Percentiles rank a stretch among this genome's conserved stretches.
Conservation (phyloP, 2,888 invertebrate species). For the Sinotaia quadrata region DNA sequence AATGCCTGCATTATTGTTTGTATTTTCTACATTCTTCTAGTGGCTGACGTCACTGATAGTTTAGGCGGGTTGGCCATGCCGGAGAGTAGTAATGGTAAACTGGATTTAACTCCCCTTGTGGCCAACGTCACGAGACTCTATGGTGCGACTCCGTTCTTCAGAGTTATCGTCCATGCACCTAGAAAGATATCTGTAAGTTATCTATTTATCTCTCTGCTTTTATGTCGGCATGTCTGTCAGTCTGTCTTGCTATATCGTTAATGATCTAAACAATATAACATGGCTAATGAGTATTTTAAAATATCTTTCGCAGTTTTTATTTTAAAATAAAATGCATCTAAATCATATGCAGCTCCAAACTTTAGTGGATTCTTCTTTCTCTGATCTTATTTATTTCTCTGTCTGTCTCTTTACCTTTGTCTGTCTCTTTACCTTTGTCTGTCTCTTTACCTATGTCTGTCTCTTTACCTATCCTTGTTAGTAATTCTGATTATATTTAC, state of each 20-base stretch:
- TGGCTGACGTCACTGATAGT: slow-evolving; percentile 33
- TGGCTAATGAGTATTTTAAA: too few relatives aligned
- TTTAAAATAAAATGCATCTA: too few relatives aligned
- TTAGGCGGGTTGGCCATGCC: slow-evolving; percentile 38
- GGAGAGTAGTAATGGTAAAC: slow-evolving; percentile 8
- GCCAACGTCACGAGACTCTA: slow-evolving; percentile 44
- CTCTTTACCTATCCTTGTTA: not conserved
- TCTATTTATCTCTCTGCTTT: not conserved
- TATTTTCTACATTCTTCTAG: too few relatives aligned
- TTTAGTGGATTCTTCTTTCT: not conserved
- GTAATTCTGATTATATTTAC: not conserved
- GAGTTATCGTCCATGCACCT: slow-evolving; percentile 40
- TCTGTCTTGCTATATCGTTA: too few relatives aligned
- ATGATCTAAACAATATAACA: too few relatives aligned
- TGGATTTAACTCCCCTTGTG: slow-evolving; percentile 38
- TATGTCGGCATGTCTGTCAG: not conserved
- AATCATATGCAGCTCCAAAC: too few relatives aligned
- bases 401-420: not conserved
- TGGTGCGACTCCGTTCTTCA: slow-evolving; percentile 51
- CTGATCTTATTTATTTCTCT: not conserved
- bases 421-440: not conserved
- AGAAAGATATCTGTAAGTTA: slow-evolving; percentile 46
- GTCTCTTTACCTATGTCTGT: slow-evolving; percentile 2
- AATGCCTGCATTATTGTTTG: too few relatives aligned
- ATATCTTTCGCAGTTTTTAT: too few relatives aligned